Conservation (phyloP, 2,113 vertebrate genomes). For the Bos taurus region ARS-UCD2.0 NW_020192292.1:7774501-7775000, state of each 20-base stretch:
- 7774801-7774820: background rate
- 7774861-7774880: constrained; percentile 17
- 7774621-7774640: constrained; percentile 22
- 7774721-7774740: constrained; percentile 42
- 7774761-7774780: constrained; percentile 47
- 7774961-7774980: background rate
- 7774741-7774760: constrained; percentile 51
- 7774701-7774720: constrained; percentile 34
- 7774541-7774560: background rate
- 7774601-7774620: constrained; percentile 23
- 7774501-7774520: constrained; percentile 43
- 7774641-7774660: constrained; percentile 19
- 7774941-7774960: background rate
- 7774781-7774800: constrained; percentile 35
- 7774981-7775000: background rate
- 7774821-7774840: background rate
- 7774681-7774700: constrained; percentile 13
- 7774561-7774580: constrained; percentile 20
- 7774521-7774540: background rate
- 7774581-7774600: background rate
- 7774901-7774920: background rate
- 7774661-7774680: constrained; percentile 32
- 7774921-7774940: background rate
- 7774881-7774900: background rate
- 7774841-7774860: background rate